A percentile compares a stretch with the other conserved stretches of the same genome.
These are phyloP conservation scores for Melitaea cinxia DNA, from an alignment of 1,140 invertebrate species.

Conservation along the genomic window DNA sequence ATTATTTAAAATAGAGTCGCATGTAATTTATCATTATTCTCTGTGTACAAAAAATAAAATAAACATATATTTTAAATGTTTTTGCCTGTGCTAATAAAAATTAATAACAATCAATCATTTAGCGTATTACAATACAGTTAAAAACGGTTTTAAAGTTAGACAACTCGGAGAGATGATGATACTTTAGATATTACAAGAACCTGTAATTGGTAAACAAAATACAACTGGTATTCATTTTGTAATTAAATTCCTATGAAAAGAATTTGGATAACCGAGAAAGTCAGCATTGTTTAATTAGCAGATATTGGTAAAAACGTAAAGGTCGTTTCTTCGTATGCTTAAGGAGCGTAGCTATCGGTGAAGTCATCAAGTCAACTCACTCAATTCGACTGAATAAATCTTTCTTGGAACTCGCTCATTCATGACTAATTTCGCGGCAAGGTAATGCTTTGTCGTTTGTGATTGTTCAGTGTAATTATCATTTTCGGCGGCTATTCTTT, in stretches of 20 bases:
- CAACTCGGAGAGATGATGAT: too few relatives aligned
- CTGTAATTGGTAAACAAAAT: not conserved
- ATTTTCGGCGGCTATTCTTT: not conserved
- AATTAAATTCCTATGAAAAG: slow-evolving; percentile 28
- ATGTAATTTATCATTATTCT: too few relatives aligned
- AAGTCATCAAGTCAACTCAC: slow-evolving; percentile 8
- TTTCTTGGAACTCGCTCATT: slow-evolving; percentile 30
- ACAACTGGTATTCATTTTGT: not conserved
- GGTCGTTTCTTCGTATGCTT: slow-evolving; percentile 20
- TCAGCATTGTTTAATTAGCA: slow-evolving; percentile 26
- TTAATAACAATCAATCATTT: too few relatives aligned
- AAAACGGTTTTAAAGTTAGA: too few relatives aligned
- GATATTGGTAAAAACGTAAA: slow-evolving; percentile 31
- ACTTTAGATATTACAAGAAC: not conserved
- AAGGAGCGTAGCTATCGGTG: slow-evolving; percentile 6
- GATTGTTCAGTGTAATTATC: slow-evolving; percentile 15
- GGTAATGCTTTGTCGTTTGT: slow-evolving; percentile 28
- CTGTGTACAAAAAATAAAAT: too few relatives aligned
- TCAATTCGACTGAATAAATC: slow-evolving; percentile 20
- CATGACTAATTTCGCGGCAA: slow-evolving; percentile 33
- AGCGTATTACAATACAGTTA: too few relatives aligned
- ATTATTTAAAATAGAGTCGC: too few relatives aligned
- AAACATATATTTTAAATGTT: too few relatives aligned
- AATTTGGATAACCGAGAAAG: slow-evolving; percentile 8
- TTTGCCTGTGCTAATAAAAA: too few relatives aligned